Base-by-base conservation (phyloP, 64 coral and sea anemone genomes). In the Montipora foliosa region DNA sequence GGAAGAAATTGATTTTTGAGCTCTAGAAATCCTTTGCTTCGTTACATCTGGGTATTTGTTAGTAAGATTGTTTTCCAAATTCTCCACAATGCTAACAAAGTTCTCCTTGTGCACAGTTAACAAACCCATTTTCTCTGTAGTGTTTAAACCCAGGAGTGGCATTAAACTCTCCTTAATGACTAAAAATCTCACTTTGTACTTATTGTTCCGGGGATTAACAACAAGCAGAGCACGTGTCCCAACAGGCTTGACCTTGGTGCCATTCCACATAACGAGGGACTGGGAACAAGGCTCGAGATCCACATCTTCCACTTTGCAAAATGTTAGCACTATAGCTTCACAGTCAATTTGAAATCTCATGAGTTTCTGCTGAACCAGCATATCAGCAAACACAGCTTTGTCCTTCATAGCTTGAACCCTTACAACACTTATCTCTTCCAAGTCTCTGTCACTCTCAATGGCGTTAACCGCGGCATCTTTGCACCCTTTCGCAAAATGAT, bases 261-360 rank as follows among this genome's bases (percentile, higher is more conserved):
- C 71, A 89, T 89, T 78, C 87, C 87, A 89, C 87, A 78, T 89
- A 4, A 29, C 49, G 2, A 78, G 73, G 46, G 82, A 46, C 37
- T 85, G 60, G 46, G 61, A 67, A 85, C 60, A 66, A 47, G 10
- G 17, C 24, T 2, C 46, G 6, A 81, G 67, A 1, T 48, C 25
- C 51, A 37, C 37, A 37, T 37, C 55, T 24, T 37, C 37, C 37
- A 25, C 71, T 10, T 6, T 4, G 77, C 60, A 74, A 55, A 52
- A 91, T 74, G 50, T 83, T 91, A 2, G 21, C 79, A 52, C 77
- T 82, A 37, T 37, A 15, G 79, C 87, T 29, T 49, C 79, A 50
- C 77, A 91, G 15, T 91, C 79, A 12, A 91, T 5, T 71, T 91
- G 79, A 74, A 91, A 91, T 79, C 68, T 14, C 2, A 91, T 6